Conservation (phyloP, 53 echinoderm and acorn worm genomes). For the Mesocentrotus franciscanus region DNA sequence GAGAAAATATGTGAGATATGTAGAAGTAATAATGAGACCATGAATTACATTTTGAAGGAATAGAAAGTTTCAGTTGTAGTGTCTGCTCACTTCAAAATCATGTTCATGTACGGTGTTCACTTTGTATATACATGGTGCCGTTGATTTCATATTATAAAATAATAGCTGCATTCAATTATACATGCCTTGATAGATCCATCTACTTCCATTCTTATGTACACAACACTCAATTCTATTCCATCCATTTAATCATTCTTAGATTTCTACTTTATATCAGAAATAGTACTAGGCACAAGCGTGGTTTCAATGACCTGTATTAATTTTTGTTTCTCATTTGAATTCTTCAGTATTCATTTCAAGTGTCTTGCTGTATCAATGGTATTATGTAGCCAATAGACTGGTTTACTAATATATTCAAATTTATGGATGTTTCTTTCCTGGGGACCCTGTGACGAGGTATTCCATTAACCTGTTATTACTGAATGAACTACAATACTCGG, state of each 20-base stretch:
- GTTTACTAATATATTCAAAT: too few species aligned
- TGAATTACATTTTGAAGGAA: not conserved
- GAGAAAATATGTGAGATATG: not conserved
- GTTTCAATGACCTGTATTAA: not conserved
- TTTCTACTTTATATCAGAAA: not conserved
- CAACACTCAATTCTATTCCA: not conserved
- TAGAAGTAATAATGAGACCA: not conserved
- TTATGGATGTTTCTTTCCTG: too few species aligned
- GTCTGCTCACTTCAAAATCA: not conserved
- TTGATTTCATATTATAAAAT: not conserved
- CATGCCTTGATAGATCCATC: slow-evolving; percentile 39
- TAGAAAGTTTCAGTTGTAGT: not conserved
- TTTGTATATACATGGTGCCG: not conserved
- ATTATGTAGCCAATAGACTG: not conserved
- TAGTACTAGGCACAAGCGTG: not conserved
- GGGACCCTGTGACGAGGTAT: too few species aligned
- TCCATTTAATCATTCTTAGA: not conserved
- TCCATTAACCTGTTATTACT: too few species aligned
- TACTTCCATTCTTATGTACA: slow-evolving; percentile 6
- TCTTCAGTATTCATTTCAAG: not conserved
- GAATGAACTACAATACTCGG: too few species aligned
- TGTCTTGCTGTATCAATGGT: not conserved
- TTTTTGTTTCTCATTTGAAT: not conserved
- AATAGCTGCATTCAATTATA: not conserved
- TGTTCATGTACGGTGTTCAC: not conserved